These are phyloP conservation scores for Hydractinia symbiolongicarpus DNA, from an alignment of 30 jellyfish, hydroid and myxozoan genomes.

Conservation along the genomic window DNA sequence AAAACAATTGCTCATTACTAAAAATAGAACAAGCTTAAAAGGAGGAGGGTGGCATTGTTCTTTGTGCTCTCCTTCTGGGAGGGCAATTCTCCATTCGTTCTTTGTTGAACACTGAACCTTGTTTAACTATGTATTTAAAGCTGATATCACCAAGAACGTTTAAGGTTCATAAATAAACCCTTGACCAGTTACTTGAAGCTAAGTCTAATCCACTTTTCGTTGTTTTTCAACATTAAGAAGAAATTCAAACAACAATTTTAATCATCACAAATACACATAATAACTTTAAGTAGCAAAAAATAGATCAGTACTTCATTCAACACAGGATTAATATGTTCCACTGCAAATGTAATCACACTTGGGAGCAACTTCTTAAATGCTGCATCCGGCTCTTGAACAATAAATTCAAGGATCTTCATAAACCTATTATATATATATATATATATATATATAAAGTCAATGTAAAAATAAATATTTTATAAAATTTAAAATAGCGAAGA, in stretches of 20 bases:
- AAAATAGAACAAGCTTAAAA: neutral
- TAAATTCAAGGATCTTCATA: slow-evolving; percentile 78
- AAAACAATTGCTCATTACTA: neutral
- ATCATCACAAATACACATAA: too few species aligned
- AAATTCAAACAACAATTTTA: too few species aligned
- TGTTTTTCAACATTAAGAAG: too few species aligned
- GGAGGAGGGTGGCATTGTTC: neutral
- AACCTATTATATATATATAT: slow-evolving; percentile 36
- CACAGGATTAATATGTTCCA: slow-evolving; percentile 61
- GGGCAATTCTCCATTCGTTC: neutral
- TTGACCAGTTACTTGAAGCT: too few species aligned
- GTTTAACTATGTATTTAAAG: too few species aligned
- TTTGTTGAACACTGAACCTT: neutral
- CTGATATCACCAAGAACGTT: too few species aligned
- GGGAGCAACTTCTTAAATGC: slow-evolving; percentile 88
- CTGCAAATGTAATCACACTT: slow-evolving; percentile 50
- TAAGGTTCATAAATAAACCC: too few species aligned
- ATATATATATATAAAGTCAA: neutral
- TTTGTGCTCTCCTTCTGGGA: neutral
- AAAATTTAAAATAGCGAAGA: slow-evolving; percentile 2
- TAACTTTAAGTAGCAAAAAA: too few species aligned
- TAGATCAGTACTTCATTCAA: slow-evolving; percentile 39
- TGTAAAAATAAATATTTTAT: neutral
- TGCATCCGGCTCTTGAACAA: slow-evolving; percentile 94
- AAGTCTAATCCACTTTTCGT: too few species aligned